Percentiles rank a stretch among this genome's conserved stretches.
Conservation (phyloP, 2,888 invertebrate species). For the Parasteatoda lunata region DNA sequence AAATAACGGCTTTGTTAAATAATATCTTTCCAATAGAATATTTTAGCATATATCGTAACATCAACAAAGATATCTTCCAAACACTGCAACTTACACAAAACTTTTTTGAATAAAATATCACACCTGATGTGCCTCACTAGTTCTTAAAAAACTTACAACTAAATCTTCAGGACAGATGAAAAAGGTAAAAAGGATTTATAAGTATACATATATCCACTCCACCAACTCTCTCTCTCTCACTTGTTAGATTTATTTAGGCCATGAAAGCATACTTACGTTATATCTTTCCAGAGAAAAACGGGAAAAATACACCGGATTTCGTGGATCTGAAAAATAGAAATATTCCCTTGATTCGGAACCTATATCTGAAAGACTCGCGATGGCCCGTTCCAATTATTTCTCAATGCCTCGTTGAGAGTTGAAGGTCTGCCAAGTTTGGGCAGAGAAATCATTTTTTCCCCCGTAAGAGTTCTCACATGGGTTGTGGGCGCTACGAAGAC, state of each 20-base stretch:
- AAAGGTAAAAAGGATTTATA: too few relatives aligned
- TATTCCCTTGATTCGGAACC: neutral
- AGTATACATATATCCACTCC: too few relatives aligned
- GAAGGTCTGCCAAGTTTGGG: slow-evolving; percentile 25
- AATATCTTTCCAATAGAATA: too few relatives aligned
- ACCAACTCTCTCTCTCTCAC: neutral
- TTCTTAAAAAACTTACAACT: too few relatives aligned
- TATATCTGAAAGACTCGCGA: neutral
- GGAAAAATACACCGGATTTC: neutral
- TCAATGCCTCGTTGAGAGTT: slow-evolving; percentile 42
- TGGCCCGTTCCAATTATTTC: slow-evolving; percentile 41
- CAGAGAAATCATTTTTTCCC: slow-evolving; percentile 16
- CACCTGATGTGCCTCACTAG: too few relatives aligned
- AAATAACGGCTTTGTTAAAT: too few relatives aligned
- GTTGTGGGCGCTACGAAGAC: neutral
- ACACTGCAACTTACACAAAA: too few relatives aligned
- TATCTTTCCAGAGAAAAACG: neutral
- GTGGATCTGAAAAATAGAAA: neutral
- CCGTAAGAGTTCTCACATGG: neutral
- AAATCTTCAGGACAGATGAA: too few relatives aligned
- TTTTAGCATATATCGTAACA: too few relatives aligned
- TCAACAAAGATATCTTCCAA: too few relatives aligned
- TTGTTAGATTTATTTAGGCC: slow-evolving; percentile 10
- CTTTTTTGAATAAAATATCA: too few relatives aligned
- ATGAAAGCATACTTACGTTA: neutral